Evolutionary conservation across 2,888 invertebrate species (phyloP), one percentile per base, ranked within the genome.

Genomic region (Drosophila setosimentum): DNA sequence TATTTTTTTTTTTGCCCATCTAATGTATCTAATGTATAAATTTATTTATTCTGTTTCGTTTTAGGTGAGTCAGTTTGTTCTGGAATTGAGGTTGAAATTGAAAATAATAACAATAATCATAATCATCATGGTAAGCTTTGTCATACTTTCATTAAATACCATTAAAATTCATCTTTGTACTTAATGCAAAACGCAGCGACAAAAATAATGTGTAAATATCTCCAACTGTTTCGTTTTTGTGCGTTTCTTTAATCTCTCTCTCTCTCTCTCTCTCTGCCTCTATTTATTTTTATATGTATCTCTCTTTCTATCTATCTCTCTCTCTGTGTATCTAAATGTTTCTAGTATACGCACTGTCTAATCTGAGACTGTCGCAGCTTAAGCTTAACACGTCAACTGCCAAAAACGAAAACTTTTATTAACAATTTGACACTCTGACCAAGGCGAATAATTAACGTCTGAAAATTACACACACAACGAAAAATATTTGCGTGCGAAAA

Each of bases 81-180:
- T 91, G 92, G 92, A 92, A 92, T 92, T 92, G 92, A 92, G 92
- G 92, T 93, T 92, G 92, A 92, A 93, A 92, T 92, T 92, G 92
- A 92, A 93, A 92, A 92, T 92, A 92, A 93, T 92, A 92, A 92
- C 92, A 92, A 92, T 92, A 91, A 92, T 92, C 92, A 92, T 92
- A 90, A 89, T 91, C 90, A 91, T 92, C 92, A 92, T 92, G 92
- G 92, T 92, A 92, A 92, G 92, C 93, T 93, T 92, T 91, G 83
- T 93, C 92, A 92, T 92, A 92, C 82, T 92, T 92, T 92, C 93
- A 92, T 92, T 90, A 88, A 91, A 90, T 91, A 87, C 91, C 92
- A 92, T 92, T 92, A 88, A 86, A 85, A 87, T 78, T 75, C 90
- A 87, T 87, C 90, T 82, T 62, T 85, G 73, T 80, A 65, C 29